These are phyloP conservation scores for Nycteola revayana DNA, from an alignment of 2,888 invertebrate genomes.

Conservation along the genomic window DNA sequence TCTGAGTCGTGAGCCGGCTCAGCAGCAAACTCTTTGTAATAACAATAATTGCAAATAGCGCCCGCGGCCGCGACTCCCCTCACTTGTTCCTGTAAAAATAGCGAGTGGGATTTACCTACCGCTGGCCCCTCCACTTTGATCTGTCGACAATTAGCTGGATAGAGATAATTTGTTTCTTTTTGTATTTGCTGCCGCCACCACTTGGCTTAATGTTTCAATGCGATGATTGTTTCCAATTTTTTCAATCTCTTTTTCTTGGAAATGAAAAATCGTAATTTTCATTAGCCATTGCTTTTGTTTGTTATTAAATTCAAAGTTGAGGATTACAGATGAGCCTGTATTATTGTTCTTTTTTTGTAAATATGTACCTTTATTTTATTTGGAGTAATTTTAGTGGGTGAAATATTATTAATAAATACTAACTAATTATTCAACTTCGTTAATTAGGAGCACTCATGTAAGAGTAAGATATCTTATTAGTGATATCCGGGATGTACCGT, in stretches of 20 bases:
- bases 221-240: conserved; percentile 63
- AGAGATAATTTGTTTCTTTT: conserved; percentile 73
- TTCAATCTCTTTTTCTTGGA: conserved; percentile 36
- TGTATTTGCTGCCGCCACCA: conserved; percentile 49
- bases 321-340: conserved; percentile 37
- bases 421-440: conserved; percentile 11
- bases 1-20: conserved; percentile 66
- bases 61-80: conserved; percentile 56
- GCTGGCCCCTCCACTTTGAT: conserved; percentile 62
- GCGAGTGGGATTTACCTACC: conserved; percentile 64
- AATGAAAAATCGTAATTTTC: conserved; percentile 51
- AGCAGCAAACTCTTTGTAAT: conserved; percentile 77
- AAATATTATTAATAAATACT: too few relatives aligned
- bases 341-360: conserved; percentile 27
- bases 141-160: conserved; percentile 73
- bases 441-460: conserved; percentile 28
- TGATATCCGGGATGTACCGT: conserved; percentile 40
- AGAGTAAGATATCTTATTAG: conserved; percentile 24
- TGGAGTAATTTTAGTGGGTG: too few relatives aligned
- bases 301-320: conserved; percentile 40
- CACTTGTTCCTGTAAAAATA: conserved; percentile 45
- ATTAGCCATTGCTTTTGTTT: conserved; percentile 27
- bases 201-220: conserved; percentile 64
- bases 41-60: conserved; percentile 78
- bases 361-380: too few relatives aligned